Base-by-base conservation (phyloP, 2,113 vertebrate genomes). In the Mustelus asterias region DNA sequence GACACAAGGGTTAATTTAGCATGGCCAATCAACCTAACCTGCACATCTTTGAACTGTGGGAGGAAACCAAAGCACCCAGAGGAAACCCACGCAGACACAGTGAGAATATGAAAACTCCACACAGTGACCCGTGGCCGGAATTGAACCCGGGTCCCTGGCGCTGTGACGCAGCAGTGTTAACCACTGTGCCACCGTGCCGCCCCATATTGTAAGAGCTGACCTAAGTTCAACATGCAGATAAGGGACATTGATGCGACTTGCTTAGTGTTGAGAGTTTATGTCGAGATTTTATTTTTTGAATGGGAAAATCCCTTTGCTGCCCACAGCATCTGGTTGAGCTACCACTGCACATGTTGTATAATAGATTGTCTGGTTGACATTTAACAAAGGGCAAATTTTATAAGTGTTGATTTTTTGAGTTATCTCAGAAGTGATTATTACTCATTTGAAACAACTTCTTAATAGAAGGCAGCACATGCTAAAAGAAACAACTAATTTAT, bases 341-440 rank as follows among this genome's bases (percentile, higher is more conserved):
- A 48, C 83, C 83, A 86, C 41, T 22, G 20, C n/a, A 22, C n/a
- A 24, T 41, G 29, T 29, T 37, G 89, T 29, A 70, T 72, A 94
- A 44, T 63, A 76, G 89, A 24, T 67, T 37, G 60, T n/a, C 60
- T 9, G 26, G 41, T 70, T 95, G 94, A 70, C 65, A 70, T 95
- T 95, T 95, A 76, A 11, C 94, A 95, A 95, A 72, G 67, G 80
- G 4, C 26, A 29, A 54, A 76, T 95, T 94, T 72, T 41, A 70
- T 10, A 65, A 72, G 26, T 76, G 72, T 86, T 86, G 41, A 76
- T 76, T 76, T 76, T 76, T 76, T 76, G 72, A 86, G 7, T 86
- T 94, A 69, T 20, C 9, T 20, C 10, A 24, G n/a, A 93, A 67
- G n/a, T 67, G 37, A 93, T 93, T 60, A 41, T 65, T 93, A 37